Percentiles rank a stretch among this genome's conserved stretches.
Evolutionary conservation across 1,140 invertebrate genomes (phyloP).

Genomic region (Drosophila aff.): DNA sequence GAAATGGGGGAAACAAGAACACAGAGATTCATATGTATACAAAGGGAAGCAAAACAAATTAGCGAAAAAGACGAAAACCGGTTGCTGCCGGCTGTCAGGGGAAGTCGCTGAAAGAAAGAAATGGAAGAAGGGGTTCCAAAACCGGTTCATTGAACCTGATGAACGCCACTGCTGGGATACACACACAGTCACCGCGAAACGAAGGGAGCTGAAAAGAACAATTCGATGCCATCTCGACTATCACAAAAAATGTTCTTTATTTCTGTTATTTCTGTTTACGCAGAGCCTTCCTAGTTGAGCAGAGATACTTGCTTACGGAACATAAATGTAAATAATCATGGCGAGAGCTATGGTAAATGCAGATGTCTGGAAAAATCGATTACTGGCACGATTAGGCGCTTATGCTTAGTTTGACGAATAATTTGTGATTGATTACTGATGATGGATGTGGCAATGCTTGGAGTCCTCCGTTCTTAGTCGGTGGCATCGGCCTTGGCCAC

Average conservation of each 20-base stretch:
- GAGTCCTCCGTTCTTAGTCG: conserved; percentile 85
- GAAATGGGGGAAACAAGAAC: conserved; percentile 13
- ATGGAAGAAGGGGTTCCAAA: conserved; percentile 41
- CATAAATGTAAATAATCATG: conserved; percentile 40
- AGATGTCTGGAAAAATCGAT: conserved; percentile 60
- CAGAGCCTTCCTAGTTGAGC: conserved; percentile 51
- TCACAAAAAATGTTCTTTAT: conserved; percentile 56
- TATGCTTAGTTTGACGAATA: conserved; percentile 37
- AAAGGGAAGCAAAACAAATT: conserved; percentile 35
- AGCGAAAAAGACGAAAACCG: conserved; percentile 47
- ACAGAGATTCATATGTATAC: not conserved
- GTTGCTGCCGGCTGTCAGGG: conserved; percentile 45
- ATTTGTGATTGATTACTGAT: conserved; percentile 47
- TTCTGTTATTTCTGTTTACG: conserved; percentile 39
- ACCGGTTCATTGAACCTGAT: conserved; percentile 73
- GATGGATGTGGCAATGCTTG: conserved; percentile 25
- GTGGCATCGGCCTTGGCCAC: conserved; percentile 93
- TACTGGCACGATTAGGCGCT: conserved; percentile 30
- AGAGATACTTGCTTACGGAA: conserved; percentile 52
- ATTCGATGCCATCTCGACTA: conserved; percentile 25
- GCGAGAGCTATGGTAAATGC: conserved; percentile 57
- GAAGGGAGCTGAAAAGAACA: conserved; percentile 12
- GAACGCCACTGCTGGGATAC: conserved; percentile 22
- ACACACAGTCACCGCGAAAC: conserved; percentile 11
- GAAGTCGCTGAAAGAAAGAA: conserved; percentile 60